Percentiles rank a stretch among this genome's conserved stretches.
Conservation (phyloP, 2,888 invertebrate genomes). For the Rhingia campestris region DNA sequence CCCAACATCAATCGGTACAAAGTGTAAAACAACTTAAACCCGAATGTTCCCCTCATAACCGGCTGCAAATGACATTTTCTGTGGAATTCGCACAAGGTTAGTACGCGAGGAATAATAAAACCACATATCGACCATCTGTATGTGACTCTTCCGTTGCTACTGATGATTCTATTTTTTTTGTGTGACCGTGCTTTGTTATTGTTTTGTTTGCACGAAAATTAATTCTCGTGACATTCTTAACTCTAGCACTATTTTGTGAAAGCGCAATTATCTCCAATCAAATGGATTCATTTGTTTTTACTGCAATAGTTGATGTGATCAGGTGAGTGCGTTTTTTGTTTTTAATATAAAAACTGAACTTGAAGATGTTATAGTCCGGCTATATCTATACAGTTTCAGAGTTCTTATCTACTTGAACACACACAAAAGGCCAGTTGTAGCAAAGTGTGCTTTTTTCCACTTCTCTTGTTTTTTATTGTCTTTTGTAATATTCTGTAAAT, state of each 20-base stretch:
- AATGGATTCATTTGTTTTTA: slow-evolving; percentile 44
- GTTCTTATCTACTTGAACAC: slow-evolving; percentile 45
- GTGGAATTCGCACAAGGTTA: slow-evolving; percentile 53
- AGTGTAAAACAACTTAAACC: slow-evolving; percentile 16
- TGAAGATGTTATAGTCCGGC: slow-evolving; percentile 8
- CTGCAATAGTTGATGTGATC: slow-evolving; percentile 23
- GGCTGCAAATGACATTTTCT: slow-evolving; percentile 63
- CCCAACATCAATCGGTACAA: neutral
- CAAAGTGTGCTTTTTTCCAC: too few relatives aligned
- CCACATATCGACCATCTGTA: slow-evolving; percentile 7
- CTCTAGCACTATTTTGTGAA: neutral
- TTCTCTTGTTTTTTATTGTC: slow-evolving; percentile 13
- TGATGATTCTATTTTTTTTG: slow-evolving; percentile 1
- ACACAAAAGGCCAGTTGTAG: slow-evolving; percentile 8
- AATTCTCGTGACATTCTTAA: slow-evolving; percentile 44
- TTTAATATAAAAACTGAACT: slow-evolving; percentile 30
- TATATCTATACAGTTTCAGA: neutral
- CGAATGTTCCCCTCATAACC: slow-evolving; percentile 26
- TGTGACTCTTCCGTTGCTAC: neutral
- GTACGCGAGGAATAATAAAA: slow-evolving; percentile 48
- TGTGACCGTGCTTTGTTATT: slow-evolving; percentile 26
- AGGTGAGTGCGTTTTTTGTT: slow-evolving; percentile 34
- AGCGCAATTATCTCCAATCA: slow-evolving; percentile 28
- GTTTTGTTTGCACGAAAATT: slow-evolving; percentile 8
- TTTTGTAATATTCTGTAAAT: slow-evolving; percentile 53